A percentile compares a stretch with the other conserved stretches of the same genome.
These are phyloP conservation scores for Gallinago nigripennis DNA, from an alignment of 2,797 vertebrate species.

Conservation along the genomic window DNA sequence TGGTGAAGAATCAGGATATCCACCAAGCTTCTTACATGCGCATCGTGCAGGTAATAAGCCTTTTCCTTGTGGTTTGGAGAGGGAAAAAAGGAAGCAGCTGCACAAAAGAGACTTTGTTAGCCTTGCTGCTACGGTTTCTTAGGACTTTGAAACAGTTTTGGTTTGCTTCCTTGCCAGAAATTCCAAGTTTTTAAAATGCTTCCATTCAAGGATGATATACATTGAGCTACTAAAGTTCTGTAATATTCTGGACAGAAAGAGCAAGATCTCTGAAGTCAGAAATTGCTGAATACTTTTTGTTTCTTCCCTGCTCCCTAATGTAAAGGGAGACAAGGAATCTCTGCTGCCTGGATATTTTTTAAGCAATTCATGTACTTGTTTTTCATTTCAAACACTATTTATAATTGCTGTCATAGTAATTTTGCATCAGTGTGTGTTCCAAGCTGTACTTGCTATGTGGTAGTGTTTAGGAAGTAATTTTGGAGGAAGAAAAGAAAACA, in stretches of 20 bases:
- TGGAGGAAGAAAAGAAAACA: not conserved
- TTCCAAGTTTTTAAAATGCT: not conserved
- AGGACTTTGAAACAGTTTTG: not conserved
- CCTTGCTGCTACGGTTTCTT: not conserved
- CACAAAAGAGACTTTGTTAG: not conserved
- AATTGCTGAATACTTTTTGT: not conserved
- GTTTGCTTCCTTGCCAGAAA: not conserved
- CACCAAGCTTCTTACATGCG: slow-evolving; percentile 81
- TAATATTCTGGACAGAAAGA: not conserved
- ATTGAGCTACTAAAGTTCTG: not conserved
- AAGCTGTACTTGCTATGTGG: not conserved
- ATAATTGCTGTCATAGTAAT: not conserved
- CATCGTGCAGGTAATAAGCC: slow-evolving; percentile 83
- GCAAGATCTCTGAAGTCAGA: not conserved
- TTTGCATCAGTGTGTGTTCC: not conserved
- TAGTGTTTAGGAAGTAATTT: not conserved
- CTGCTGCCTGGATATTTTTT: not conserved
- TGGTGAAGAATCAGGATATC: slow-evolving; percentile 80
- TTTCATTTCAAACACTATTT: not conserved
- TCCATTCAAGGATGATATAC: not conserved
- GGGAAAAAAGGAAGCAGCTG: not conserved
- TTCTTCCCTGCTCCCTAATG: not conserved
- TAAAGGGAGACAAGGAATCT: not conserved
- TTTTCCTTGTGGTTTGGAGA: not conserved
- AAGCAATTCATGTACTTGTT: not conserved